A percentile compares a stretch with the other conserved stretches of the same genome.
Evolutionary conservation across 2,113 vertebrate genomes (phyloP).

Genomic region (Athene cunicularia): DNA sequence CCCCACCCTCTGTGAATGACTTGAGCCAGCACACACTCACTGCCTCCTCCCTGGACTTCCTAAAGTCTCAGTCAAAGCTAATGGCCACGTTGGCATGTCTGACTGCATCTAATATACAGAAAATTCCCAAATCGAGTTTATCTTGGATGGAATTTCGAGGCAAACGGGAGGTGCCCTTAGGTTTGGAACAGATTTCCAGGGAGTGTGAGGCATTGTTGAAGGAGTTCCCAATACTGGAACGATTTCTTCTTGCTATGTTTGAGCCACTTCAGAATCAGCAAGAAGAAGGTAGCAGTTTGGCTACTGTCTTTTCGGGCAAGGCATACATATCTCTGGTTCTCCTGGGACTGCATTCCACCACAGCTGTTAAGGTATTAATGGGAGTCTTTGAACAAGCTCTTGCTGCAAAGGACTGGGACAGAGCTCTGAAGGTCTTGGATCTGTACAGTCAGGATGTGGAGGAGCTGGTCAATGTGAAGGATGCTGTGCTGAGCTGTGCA

Average conservation of each 20-base stretch:
- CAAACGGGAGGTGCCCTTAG: conserved; percentile 83
- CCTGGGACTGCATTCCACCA: conserved; percentile 82
- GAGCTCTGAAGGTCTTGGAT: conserved; percentile 83
- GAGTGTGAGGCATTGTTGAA: conserved; percentile 86
- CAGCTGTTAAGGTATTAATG: conserved; percentile 71
- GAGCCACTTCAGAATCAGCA: conserved; percentile 75
- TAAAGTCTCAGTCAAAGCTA: conserved; percentile 86
- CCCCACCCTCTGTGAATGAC: conserved; percentile 18
- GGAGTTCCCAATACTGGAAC: conserved; percentile 83
- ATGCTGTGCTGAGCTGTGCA: conserved; percentile 87
- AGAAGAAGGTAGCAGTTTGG: conserved; percentile 66
- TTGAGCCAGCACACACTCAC: conserved; percentile 81
- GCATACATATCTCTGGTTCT: conserved; percentile 80
- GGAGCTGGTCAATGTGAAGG: conserved; percentile 78
- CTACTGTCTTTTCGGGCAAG: conserved; percentile 79
- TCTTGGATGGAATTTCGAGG: conserved; percentile 87
- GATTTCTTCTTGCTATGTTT: conserved; percentile 82
- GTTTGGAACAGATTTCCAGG: conserved; percentile 84
- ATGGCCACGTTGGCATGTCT: conserved; percentile 86
- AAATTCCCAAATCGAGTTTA: conserved; percentile 77
- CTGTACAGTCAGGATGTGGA: conserved; percentile 79
- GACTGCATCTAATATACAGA: conserved; percentile 73
- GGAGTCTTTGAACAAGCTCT: conserved; percentile 87
- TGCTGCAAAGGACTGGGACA: conserved; percentile 76
- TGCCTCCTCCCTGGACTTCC: conserved; percentile 85